A percentile compares a stretch with the other conserved stretches of the same genome.
Conservation (phyloP, 53 echinoderm and acorn worm species). For the Crossaster papposus region DNA sequence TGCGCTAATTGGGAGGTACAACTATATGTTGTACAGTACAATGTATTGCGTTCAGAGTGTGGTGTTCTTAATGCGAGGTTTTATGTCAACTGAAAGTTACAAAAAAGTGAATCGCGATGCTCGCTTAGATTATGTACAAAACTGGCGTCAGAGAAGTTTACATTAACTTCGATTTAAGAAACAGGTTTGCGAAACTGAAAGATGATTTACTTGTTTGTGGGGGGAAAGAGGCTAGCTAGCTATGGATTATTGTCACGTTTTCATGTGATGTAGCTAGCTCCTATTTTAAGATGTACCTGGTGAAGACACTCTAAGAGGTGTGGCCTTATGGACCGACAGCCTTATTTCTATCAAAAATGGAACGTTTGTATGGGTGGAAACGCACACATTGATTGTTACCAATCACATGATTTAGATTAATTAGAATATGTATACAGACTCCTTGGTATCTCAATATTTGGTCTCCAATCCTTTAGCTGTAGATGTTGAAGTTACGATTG, state of each 20-base stretch:
- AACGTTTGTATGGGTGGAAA: not conserved
- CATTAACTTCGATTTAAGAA: not conserved
- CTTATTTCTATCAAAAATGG: not conserved
- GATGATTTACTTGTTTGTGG: not conserved
- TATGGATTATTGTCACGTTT: not conserved
- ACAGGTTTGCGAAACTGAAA: not conserved
- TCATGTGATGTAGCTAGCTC: not conserved
- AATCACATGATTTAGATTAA: not conserved
- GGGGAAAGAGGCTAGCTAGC: not conserved
- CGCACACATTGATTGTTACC: not conserved
- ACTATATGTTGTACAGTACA: not conserved
- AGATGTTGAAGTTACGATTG: not conserved
- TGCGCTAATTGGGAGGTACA: not conserved
- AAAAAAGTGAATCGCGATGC: not conserved
- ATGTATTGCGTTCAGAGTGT: no score
- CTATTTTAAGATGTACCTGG: not conserved
- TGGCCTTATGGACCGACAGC: not conserved
- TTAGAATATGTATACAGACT: not conserved
- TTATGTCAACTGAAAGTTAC: not conserved
- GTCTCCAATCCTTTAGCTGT: constrained; percentile 6
- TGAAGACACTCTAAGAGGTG: not conserved
- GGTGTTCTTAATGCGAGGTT: not conserved
- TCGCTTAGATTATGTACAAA: not conserved
- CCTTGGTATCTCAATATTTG: not conserved
- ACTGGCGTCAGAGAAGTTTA: not conserved